Evolutionary conservation across 2,113 vertebrate species (phyloP), one percentile per base, ranked within the genome.

Genomic region (Hassar affinis): DNA sequence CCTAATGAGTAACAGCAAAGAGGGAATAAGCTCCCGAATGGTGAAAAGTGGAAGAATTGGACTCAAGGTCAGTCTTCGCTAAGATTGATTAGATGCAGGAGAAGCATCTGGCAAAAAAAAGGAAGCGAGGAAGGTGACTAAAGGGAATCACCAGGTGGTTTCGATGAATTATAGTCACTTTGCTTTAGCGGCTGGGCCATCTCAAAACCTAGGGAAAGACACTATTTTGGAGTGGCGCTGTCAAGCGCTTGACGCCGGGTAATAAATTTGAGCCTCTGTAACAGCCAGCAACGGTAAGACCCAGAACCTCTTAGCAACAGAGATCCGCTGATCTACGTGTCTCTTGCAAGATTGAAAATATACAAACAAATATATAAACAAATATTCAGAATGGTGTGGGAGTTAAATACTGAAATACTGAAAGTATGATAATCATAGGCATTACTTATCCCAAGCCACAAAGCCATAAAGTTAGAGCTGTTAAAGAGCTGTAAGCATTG

Each of bases 101-200:
- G 89, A 89, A 93, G 93, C 93, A 94, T 93, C 91, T 93, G 93
- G 92, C 91, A 88, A 90, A 90, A 88, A 90, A 90, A 89, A 89
- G 89, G 86, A 93, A 94, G 89, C 87, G 7, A 85, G 88, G 91
- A 92, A 93, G 90, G 92, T 89, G 90, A 90, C 91, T 88, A 88
- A 89, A 22, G 90, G 89, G 90, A 92, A 93, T 93, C 91, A 92
- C 91, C 92, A 92, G 89, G 93, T 92, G 92, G 90, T 90, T 89
- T 56, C 42, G 3, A 90, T 92, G 90, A 92, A 93, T 93, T 89
- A 93, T 91, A 88, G 90, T 85, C 85, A 85, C 78, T 69, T 86
- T 85, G 82, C 80, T 79, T 82, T 72, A 69, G 86, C 47, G 83
- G 85, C 78, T 85, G 85, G 80, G 87, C 82, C 45, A 38, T 86